These are phyloP conservation scores for Pseudochromis fuscus DNA, from an alignment of 2,797 vertebrate species.

Conservation along the genomic window DNA sequence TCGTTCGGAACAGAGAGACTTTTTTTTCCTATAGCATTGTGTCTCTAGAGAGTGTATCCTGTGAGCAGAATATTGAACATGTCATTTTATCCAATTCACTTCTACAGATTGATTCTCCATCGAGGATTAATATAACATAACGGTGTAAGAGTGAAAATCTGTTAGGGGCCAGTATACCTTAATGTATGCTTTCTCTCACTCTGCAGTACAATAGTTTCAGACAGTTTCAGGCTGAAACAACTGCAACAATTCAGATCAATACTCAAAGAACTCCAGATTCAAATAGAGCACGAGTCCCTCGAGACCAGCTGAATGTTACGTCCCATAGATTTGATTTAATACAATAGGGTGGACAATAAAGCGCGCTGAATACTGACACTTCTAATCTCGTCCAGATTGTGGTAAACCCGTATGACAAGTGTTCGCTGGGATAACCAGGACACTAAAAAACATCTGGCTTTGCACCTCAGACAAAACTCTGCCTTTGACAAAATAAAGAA, in stretches of 20 bases:
- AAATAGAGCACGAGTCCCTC: slow-evolving; percentile 28
- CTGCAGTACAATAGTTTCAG: slow-evolving; percentile 45
- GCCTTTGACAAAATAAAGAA: slow-evolving; percentile 49
- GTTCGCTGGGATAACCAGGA: slow-evolving; percentile 41
- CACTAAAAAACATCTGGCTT: slow-evolving; percentile 53
- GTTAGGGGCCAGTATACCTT: slow-evolving; percentile 36
- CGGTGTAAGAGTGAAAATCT: slow-evolving; percentile 51
- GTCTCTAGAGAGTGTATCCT: slow-evolving; percentile 46
- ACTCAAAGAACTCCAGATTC: slow-evolving; percentile 49
- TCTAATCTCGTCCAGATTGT: slow-evolving; percentile 23
- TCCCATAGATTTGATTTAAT: slow-evolving; percentile 29
- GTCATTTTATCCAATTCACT: slow-evolving; percentile 50
- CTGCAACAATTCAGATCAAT: slow-evolving; percentile 54
- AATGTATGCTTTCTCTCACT: slow-evolving; percentile 43
- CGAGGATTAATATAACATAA: slow-evolving; percentile 41
- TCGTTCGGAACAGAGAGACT: slow-evolving; percentile 16
- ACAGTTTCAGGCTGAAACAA: slow-evolving; percentile 30
- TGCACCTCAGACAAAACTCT: slow-evolving; percentile 47
- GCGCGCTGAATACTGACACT: slow-evolving; percentile 34
- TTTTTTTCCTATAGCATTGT: slow-evolving; percentile 11
- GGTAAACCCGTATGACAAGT: slow-evolving; percentile 27
- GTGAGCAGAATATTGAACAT: slow-evolving; percentile 56
- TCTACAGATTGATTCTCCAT: slow-evolving; percentile 48
- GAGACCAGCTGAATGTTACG: slow-evolving; percentile 22
- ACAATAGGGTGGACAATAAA: slow-evolving; percentile 15